These are phyloP conservation scores for Zeugodacus cucurbitae DNA, from an alignment of 1,140 invertebrate genomes.

Conservation along the genomic window DNA sequence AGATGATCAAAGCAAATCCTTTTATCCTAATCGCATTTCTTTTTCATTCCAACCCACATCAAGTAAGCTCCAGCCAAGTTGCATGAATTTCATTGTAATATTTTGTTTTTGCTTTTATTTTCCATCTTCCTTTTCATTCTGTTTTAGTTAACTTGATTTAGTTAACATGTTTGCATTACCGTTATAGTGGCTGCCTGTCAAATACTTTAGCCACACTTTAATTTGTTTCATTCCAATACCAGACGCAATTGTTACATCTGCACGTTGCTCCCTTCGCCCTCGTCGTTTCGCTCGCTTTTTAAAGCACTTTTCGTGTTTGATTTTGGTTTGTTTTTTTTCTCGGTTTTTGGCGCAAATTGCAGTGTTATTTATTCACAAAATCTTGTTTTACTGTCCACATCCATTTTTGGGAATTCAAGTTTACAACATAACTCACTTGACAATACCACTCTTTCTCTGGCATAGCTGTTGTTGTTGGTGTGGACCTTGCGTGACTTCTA, in stretches of 20 bases:
- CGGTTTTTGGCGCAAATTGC: no score
- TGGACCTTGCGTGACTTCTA: no score
- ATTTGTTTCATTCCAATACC: not conserved
- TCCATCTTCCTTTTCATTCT: no score
- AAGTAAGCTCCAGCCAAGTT: not conserved
- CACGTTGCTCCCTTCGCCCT: no score
- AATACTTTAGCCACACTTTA: not conserved
- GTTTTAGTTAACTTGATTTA: no score
- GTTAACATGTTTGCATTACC: not conserved
- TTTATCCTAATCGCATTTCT: not conserved
- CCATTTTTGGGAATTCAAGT: not conserved
- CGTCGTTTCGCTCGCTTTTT: not conserved
- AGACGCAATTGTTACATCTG: no score
- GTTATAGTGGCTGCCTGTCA: not conserved
- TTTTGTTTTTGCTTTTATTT: no score
- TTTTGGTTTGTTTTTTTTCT: not conserved
- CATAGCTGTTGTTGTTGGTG: no score
- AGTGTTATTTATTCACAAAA: not conserved
- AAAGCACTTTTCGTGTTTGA: not conserved
- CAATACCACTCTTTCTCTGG: no score
- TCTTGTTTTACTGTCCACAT: not conserved
- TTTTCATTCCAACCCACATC: not conserved
- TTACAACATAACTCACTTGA: no score
- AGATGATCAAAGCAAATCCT: not conserved
- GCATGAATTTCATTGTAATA: not conserved